These are phyloP conservation scores for Siderastrea radians DNA, from an alignment of 92 coral and sea anemone species.

Conservation along the genomic window DNA sequence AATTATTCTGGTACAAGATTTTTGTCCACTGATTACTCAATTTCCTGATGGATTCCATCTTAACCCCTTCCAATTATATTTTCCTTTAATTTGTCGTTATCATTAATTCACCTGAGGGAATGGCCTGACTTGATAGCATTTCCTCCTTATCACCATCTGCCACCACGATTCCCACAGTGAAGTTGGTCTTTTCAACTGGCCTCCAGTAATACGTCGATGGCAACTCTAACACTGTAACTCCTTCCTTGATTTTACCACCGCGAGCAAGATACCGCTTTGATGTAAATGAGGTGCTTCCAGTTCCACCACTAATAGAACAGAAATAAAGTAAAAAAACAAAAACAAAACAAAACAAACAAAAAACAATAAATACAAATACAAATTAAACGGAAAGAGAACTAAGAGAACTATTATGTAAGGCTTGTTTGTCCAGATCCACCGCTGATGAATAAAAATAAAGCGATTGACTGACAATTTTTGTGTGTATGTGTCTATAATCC, in stretches of 20 bases:
- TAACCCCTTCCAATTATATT: no score
- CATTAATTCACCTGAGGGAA: conserved; percentile 1
- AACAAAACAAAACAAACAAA: no score
- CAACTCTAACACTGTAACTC: conserved; percentile 10
- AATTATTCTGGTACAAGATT: no score
- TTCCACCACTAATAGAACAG: conserved; percentile 41
- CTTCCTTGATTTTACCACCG: not conserved
- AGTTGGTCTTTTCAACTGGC: conserved; percentile 48
- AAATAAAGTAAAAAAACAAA: no score
- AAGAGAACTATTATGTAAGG: no score
- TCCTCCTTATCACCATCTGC: conserved; percentile 38
- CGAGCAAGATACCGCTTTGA: conserved; percentile 64
- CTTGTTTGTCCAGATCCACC: no score
- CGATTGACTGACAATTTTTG: no score
- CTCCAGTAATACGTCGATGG: conserved; percentile 65
- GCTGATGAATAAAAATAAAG: no score
- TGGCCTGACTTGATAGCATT: conserved; percentile 11
- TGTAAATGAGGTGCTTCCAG: conserved; percentile 18
- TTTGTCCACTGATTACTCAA: no score
- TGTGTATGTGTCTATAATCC: no score
- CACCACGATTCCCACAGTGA: conserved; percentile 62
- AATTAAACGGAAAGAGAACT: not conserved
- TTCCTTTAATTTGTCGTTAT: not conserved
- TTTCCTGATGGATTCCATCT: no score
- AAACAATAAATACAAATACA: not conserved